Conservation (phyloP, 2,888 invertebrate species). For the Clitarchus hookeri region DNA sequence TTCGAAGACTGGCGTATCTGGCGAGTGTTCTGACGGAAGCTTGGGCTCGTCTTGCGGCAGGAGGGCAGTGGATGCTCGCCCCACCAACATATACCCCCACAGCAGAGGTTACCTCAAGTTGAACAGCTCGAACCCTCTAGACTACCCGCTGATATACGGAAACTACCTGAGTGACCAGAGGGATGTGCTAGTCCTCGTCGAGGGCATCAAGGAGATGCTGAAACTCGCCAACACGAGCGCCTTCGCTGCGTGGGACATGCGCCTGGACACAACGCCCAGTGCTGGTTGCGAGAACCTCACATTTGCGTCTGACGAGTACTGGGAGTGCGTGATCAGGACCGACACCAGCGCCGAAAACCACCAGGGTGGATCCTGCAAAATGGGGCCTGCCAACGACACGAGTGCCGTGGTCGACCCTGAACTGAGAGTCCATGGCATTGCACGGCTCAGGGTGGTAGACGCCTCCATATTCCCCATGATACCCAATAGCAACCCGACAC, state of each 20-base stretch:
- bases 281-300: slow-evolving; percentile 49
- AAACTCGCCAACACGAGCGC: slow-evolving; percentile 60
- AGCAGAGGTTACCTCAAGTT: slow-evolving; percentile 54
- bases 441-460: slow-evolving; percentile 53
- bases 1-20: slow-evolving; percentile 41
- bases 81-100: slow-evolving; percentile 51
- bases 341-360: slow-evolving; percentile 82
- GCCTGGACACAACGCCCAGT: neutral
- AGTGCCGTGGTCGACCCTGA: slow-evolving; percentile 79
- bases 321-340: slow-evolving; percentile 67
- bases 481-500: slow-evolving; percentile 51
- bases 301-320: slow-evolving; percentile 65
- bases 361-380: slow-evolving; percentile 78
- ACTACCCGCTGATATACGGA: slow-evolving; percentile 73
- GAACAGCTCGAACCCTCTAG: slow-evolving; percentile 68
- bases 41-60: slow-evolving; percentile 35
- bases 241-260: slow-evolving; percentile 28
- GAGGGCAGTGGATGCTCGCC: slow-evolving; percentile 36
- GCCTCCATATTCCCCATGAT: slow-evolving; percentile 54
- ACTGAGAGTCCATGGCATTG: slow-evolving; percentile 51
- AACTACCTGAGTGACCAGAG: slow-evolving; percentile 73
- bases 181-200: slow-evolving; percentile 66
- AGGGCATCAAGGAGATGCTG: slow-evolving; percentile 65
- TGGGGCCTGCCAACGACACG: slow-evolving; percentile 77
- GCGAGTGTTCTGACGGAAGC: slow-evolving; percentile 44